phyloP scores from a whole-genome alignment of 2,113 vertebrate species.

The Sturnira hondurensis region DNA sequence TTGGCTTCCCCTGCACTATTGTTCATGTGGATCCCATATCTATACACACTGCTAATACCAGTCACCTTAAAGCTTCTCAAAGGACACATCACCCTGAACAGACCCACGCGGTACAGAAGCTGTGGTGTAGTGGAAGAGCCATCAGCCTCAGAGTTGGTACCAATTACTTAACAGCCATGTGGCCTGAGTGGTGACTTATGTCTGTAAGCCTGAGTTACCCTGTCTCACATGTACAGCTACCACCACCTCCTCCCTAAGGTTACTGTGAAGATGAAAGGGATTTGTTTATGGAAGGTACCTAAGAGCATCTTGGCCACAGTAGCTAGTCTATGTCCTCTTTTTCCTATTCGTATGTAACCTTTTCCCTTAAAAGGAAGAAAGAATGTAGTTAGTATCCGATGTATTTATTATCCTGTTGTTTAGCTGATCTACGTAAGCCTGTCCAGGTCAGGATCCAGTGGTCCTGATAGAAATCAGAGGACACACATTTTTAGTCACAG shows the following conservation, averaged over 20 bases:
- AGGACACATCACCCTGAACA: not conserved
- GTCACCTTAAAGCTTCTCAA: not conserved
- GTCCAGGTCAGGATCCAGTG: not conserved
- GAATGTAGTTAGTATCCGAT: not conserved
- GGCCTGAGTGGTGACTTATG: not conserved
- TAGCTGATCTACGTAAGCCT: not conserved
- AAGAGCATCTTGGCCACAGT: not conserved
- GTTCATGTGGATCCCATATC: not conserved
- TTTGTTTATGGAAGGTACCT: not conserved
- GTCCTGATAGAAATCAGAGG: not conserved
- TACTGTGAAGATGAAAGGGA: not conserved
- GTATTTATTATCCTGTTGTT: not conserved
- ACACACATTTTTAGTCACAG: not conserved
- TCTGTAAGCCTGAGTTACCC: not conserved
- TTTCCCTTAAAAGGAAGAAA: constrained; percentile 32
- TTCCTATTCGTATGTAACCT: not conserved
- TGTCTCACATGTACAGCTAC: not conserved
- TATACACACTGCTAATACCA: not conserved
- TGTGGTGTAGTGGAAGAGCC: not conserved
- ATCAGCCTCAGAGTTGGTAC: not conserved
- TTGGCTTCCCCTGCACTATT: not conserved
- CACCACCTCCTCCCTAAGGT: not conserved
- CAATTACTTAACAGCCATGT: not conserved
- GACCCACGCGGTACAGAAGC: not conserved
- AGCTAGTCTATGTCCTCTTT: not conserved